Percentiles rank a stretch among this genome's conserved stretches.
phyloP scores from a whole-genome alignment of 2,888 invertebrate genomes.

The Diploptera punctata region DNA sequence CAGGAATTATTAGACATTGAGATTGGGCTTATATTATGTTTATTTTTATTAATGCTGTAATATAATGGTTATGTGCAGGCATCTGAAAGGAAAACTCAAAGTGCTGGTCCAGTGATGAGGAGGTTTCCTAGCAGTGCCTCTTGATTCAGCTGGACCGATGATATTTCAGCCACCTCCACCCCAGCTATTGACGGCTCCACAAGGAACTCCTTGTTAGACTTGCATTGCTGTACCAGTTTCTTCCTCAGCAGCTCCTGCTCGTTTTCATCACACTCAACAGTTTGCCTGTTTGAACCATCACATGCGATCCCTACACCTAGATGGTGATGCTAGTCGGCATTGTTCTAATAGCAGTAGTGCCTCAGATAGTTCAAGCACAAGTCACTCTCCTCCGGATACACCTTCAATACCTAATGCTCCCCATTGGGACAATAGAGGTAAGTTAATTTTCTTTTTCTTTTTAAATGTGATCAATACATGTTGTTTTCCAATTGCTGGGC shows the following conservation, averaged over 20 bases:
- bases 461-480: too few relatives aligned
- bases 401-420: conserved; percentile 44
- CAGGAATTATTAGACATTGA: too few relatives aligned
- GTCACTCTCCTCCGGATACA: conserved; percentile 65
- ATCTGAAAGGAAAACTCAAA: conserved; percentile 30
- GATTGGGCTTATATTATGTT: too few relatives aligned
- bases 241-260: conserved; percentile 28
- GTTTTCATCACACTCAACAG: conserved; percentile 48
- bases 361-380: conserved; percentile 58
- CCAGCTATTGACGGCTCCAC: conserved; percentile 51
- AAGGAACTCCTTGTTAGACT: conserved; percentile 49
- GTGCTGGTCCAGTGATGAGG: conserved; percentile 18
- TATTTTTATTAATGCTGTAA: too few relatives aligned
- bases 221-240: conserved; percentile 53
- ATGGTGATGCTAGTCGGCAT: conserved; percentile 58
- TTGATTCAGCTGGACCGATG: conserved; percentile 48
- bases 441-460: too few relatives aligned
- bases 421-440: conserved; percentile 39
- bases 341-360: conserved; percentile 61
- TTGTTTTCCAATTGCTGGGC: too few relatives aligned
- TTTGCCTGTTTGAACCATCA: conserved; percentile 56
- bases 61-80: conserved; percentile 24
- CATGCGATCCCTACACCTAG: conserved; percentile 58
- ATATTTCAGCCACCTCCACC: conserved; percentile 53
- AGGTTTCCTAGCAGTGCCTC: conserved; percentile 5